Evolutionary conservation across 2,113 vertebrate genomes (phyloP), one percentile per base, ranked within the genome.

Genomic region (Progne subis): DNA sequence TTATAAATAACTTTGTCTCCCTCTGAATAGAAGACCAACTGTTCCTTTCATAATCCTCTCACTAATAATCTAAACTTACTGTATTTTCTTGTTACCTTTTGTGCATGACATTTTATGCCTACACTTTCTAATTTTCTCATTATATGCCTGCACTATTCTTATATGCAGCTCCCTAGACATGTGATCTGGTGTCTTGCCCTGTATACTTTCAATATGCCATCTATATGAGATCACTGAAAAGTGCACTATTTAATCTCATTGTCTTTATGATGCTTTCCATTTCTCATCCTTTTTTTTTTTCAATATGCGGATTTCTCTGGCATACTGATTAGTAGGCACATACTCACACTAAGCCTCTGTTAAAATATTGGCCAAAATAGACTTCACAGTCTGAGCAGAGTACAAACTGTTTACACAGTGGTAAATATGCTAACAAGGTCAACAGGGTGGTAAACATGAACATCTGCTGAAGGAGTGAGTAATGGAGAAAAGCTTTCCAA

Each of bases 81-180:
- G 13, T 81, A 93, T 90, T 92, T 92, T 86, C 76, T 71, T 93
- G 26, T 74, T 94, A 60, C 31, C 18, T 92, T 83, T 90, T 21
- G 68, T 60, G 11, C 41, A 63, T 90, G 92, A 86, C 71, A 93
- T 95, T 95, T 97, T 86, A 67, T 86, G 80, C 82, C 74, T 21
- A 32, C 39, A 8, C 29, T 96, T 95, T 71, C 68, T 78, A n/a
- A 94, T 92, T 92, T 94, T 74, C 76, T 93, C 39, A 12, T 93
- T 77, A 50, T 63, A 86, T 78, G 32, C 56, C 72, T 88, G 64
- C 82, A 63, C 26, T 92, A 68, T 90, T 94, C 64, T 92, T 56
- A 74, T 16, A 74, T 39, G 72, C 59, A 78, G 29, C 32, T 96
- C 47, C 84, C 87, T n/a, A 64, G 92, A 75, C 39, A 44, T 23